Evolutionary conservation across 2,888 invertebrate species (phyloP), one percentile per base, ranked within the genome.

Genomic region (Eumacrocentrus americanus): DNA sequence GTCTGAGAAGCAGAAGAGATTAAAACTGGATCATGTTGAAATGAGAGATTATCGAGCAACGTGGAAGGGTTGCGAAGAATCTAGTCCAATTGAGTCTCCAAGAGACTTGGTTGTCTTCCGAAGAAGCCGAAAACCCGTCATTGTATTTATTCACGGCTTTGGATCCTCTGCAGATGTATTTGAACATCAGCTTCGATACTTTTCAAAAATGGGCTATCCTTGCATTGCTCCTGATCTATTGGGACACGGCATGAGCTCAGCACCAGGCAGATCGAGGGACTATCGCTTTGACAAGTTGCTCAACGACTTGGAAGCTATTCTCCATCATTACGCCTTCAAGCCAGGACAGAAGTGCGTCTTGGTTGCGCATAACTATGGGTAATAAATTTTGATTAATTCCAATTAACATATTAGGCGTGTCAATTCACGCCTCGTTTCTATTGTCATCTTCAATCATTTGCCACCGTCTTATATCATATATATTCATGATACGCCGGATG

Each of bases 331-430:
- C 70, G 84, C 86, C 58, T 83, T 84, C 60, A 81, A 78, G 66
- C 81, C 78, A 63, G 83, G 78, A 60, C 81, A 80, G 68, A 85
- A 83, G 67, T 87, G 86, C 72, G 83, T 89, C 50, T 73, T 89
- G 35, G 85, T 89, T 61, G 89, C 86, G 9, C 89, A 89, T 78
- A 88, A 88, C 44, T 89, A 88, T 77, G 89, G 89, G 87, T 89
- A 82, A 82, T 79, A 73, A 46, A n/a, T 46, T 46, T 46, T 20
- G 9, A 16, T 37, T 16, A 44, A 29, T 42, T 34, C 35, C 9
- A 40, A 46, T 12, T 46, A 25, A 23, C 25, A 46, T 25, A 29
- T 29, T 29, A 14, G 38, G 29, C 37, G 40, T 25, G 56, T 18
- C 56, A 56, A 56, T 56, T 38, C 38, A 48, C 56, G 56, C 56